A percentile compares a stretch with the other conserved stretches of the same genome.
Conservation (phyloP, 2,888 invertebrate species). For the Pasiphila rectangulata region DNA sequence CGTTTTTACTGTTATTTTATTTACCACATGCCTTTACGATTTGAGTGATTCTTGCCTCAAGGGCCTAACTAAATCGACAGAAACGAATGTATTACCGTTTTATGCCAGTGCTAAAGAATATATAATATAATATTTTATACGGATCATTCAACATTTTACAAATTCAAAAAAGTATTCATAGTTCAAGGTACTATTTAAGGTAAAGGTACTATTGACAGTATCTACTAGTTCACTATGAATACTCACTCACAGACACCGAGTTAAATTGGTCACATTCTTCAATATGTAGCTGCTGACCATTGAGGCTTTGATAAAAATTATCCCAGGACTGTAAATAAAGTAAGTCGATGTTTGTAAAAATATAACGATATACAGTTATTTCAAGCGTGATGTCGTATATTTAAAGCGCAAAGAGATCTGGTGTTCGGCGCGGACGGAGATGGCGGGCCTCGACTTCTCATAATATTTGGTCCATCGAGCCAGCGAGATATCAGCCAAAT, state of each 20-base stretch:
- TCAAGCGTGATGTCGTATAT: background rate
- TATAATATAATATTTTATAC: too few relatives aligned
- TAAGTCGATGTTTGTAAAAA: background rate
- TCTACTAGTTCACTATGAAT: background rate
- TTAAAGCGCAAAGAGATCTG: background rate
- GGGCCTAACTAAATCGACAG: too few relatives aligned
- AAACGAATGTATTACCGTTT: too few relatives aligned
- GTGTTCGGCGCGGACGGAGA: background rate
- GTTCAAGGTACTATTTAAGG: too few relatives aligned
- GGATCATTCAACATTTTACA: too few relatives aligned
- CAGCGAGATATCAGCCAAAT: background rate
- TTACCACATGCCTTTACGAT: too few relatives aligned
- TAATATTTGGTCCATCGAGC: background rate
- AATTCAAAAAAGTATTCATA: too few relatives aligned
- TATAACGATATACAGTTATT: background rate
- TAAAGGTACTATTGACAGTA: too few relatives aligned
- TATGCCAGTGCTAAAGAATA: too few relatives aligned
- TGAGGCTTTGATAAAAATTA: slow-evolving; percentile 61
- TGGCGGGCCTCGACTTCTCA: background rate
- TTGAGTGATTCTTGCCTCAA: too few relatives aligned
- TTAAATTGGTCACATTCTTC: slow-evolving; percentile 66
- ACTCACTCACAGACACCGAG: slow-evolving; percentile 54
- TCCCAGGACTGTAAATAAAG: slow-evolving; percentile 63
- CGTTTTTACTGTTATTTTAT: too few relatives aligned
- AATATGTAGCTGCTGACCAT: slow-evolving; percentile 55